Conservation (phyloP, 23 tunicate genomes). For the Styela clava region DNA sequence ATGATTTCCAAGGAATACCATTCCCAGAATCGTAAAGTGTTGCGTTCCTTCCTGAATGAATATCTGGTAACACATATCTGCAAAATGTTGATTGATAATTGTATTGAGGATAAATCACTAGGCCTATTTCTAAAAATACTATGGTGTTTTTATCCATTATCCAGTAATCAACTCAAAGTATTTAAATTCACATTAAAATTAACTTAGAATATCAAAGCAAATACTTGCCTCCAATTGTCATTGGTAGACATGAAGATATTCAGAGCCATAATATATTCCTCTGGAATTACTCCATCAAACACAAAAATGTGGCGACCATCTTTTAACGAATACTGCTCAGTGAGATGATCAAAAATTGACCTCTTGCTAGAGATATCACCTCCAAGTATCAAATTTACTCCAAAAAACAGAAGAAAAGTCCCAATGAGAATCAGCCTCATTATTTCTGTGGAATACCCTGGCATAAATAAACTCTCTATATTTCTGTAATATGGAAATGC, state of each 20-base stretch:
- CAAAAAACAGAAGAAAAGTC: no score
- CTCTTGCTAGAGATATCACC: not conserved
- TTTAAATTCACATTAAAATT: no score
- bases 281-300: conserved; percentile 52
- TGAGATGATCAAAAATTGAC: not conserved
- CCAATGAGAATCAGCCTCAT: no score
- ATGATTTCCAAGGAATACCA: conserved; percentile 92
- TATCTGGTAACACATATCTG: conserved; percentile 60
- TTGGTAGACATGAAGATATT: conserved; percentile 35
- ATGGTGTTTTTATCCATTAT: no score
- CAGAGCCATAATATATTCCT: conserved; percentile 17
- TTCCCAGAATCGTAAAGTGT: conserved; percentile 54
- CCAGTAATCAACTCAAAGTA: no score
- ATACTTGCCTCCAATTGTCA: conserved; percentile 49
- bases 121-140: no score
- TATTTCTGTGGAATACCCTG: no score
- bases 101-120: not conserved
- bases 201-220: no score
- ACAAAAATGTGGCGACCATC: conserved; percentile 44
- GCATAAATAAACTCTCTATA: no score
- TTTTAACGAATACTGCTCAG: not conserved
- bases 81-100: not conserved
- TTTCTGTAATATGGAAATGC: no score
- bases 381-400: not conserved
- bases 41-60: conserved; percentile 36